Evolutionary conservation across 2,113 vertebrate genomes (phyloP).

Genomic region (Felis catus): DNA sequence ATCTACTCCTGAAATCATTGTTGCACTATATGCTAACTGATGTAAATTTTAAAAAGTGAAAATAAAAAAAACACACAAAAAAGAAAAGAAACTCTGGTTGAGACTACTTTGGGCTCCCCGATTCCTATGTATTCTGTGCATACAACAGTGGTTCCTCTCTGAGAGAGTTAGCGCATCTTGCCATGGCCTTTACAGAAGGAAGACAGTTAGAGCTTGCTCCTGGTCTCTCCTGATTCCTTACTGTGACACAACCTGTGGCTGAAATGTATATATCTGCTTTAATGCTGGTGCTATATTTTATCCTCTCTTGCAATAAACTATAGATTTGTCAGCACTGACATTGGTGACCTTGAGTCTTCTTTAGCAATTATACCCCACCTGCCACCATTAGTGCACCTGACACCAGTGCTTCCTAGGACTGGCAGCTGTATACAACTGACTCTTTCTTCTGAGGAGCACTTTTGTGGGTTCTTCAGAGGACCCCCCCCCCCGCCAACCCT

Average conservation of each 20-base stretch:
- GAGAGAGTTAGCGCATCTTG: background rate
- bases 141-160: background rate
- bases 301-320: background rate
- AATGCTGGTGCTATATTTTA: background rate
- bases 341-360: background rate
- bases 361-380: background rate
- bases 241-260: background rate
- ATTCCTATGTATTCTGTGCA: background rate
- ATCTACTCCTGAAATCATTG: too few relatives aligned
- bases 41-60: too few relatives aligned
- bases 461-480: background rate
- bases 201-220: background rate
- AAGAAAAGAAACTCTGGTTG: background rate
- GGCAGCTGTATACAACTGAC: background rate
- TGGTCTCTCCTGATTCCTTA: background rate
- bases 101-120: background rate
- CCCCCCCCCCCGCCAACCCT: background rate
- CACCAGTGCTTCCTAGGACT: background rate
- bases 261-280: background rate
- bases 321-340: background rate
- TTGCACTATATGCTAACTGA: too few relatives aligned
- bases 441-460: background rate
- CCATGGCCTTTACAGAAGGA: background rate
- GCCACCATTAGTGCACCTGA: background rate
- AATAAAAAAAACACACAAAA: too few relatives aligned